A percentile compares a stretch with the other conserved stretches of the same genome.
Evolutionary conservation across 1,140 invertebrate species (phyloP).

Genomic region (Drosophila punjabiensis): DNA sequence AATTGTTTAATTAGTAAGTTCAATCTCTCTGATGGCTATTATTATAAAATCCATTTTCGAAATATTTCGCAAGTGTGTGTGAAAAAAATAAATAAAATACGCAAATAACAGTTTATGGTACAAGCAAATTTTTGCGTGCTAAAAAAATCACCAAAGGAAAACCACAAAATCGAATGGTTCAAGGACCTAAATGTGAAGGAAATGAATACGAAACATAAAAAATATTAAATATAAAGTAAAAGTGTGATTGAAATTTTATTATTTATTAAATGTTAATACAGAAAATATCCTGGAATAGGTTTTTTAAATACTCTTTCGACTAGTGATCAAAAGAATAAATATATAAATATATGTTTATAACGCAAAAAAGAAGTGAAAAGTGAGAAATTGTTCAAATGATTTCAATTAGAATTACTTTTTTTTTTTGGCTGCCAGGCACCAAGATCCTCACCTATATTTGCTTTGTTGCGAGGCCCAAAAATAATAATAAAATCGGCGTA

Average conservation of each 20-base stretch:
- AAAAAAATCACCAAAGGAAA: slow-evolving; percentile 28
- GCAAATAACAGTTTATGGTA: slow-evolving; percentile 43
- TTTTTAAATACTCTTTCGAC: neutral
- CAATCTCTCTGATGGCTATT: slow-evolving; percentile 48
- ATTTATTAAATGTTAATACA: neutral
- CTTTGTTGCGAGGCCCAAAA: slow-evolving; percentile 5
- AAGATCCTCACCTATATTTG: slow-evolving; percentile 23
- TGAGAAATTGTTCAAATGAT: neutral
- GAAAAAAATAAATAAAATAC: slow-evolving; percentile 12
- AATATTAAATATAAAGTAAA: neutral
- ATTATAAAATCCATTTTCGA: slow-evolving; percentile 57
- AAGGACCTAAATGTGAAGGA: slow-evolving; percentile 25
- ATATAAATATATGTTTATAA: neutral
- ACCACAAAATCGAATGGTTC: slow-evolving; percentile 11
- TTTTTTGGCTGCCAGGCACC: neutral
- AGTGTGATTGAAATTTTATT: neutral
- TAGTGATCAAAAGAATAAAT: neutral
- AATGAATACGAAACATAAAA: neutral
- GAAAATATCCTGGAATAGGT: neutral
- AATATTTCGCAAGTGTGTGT: slow-evolving; percentile 63
- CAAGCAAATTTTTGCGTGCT: slow-evolving; percentile 30
- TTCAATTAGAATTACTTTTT: slow-evolving; percentile 3
- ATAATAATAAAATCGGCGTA: neutral
- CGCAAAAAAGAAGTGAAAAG: neutral
- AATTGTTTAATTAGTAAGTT: slow-evolving; percentile 71